Evolutionary conservation across 2,888 invertebrate genomes (phyloP).

Genomic region (Hesperia comma): DNA sequence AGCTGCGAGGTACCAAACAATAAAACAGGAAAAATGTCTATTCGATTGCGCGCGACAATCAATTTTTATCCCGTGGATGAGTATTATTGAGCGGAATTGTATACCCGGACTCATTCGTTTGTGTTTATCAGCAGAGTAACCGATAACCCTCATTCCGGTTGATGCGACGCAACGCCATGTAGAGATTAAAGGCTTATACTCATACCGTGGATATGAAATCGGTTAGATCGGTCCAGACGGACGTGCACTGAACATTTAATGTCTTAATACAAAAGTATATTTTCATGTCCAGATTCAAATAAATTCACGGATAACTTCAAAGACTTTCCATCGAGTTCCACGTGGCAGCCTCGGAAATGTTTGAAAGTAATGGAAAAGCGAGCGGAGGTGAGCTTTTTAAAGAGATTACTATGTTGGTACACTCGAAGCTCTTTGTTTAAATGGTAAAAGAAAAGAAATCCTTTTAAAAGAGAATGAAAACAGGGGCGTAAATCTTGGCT

Average conservation of each 20-base stretch:
- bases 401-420: slow-evolving; percentile 31
- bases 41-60: slow-evolving; percentile 62
- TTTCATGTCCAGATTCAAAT: slow-evolving; percentile 46
- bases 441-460: slow-evolving; percentile 45
- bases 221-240: slow-evolving; percentile 66
- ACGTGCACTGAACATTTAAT: slow-evolving; percentile 58
- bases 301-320: slow-evolving; percentile 39
- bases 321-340: slow-evolving; percentile 13
- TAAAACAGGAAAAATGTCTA: slow-evolving; percentile 59
- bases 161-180: slow-evolving; percentile 80
- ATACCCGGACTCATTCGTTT: slow-evolving; percentile 70
- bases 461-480: slow-evolving; percentile 66
- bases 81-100: slow-evolving; percentile 67
- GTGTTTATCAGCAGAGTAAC: slow-evolving; percentile 77
- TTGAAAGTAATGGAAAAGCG: slow-evolving; percentile 19
- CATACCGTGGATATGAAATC: slow-evolving; percentile 65
- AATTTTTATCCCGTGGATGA: slow-evolving; percentile 71
- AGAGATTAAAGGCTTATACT: slow-evolving; percentile 80
- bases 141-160: slow-evolving; percentile 80
- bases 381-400: slow-evolving; percentile 27
- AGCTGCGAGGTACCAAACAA: slow-evolving; percentile 54
- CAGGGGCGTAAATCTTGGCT: slow-evolving; percentile 73
- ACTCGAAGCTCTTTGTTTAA: slow-evolving; percentile 28
- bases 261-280: slow-evolving; percentile 57
- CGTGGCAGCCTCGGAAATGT: slow-evolving; percentile 19